Evolutionary conservation across 23 tunicate genomes (phyloP).

Genomic region (Diplosoma virens): DNA sequence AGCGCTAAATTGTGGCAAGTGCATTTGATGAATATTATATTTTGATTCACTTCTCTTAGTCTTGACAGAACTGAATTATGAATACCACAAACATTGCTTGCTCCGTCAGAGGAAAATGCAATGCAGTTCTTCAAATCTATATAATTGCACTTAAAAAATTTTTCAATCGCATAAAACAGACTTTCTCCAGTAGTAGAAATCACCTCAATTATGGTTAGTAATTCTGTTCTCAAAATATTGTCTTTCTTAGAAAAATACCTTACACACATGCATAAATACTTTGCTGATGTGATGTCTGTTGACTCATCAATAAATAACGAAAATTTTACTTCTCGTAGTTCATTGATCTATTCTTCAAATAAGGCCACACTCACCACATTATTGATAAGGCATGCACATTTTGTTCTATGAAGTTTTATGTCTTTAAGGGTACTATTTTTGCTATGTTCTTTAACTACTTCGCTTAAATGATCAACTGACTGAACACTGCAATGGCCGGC

Average conservation of each 20-base stretch:
- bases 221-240: not conserved
- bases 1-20: constrained; percentile 12
- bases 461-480: constrained; percentile 12
- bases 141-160: not conserved
- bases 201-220: not conserved
- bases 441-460: constrained; percentile 9
- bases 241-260: not conserved
- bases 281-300: constrained; percentile 5
- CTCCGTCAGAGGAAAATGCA: constrained; percentile 18
- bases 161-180: constrained; percentile 4
- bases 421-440: not conserved
- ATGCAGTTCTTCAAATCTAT: constrained; percentile 12
- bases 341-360: constrained; percentile 13
- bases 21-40: not conserved
- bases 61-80: constrained; percentile 16
- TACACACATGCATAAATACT: constrained; percentile 4
- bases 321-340: not conserved
- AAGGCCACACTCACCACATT: not conserved
- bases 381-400: not conserved
- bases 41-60: not conserved
- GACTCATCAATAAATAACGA: constrained; percentile 17
- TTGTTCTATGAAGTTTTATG: constrained; percentile 4
- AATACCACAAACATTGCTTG: constrained; percentile 7
- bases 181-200: constrained; percentile 10
- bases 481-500: constrained; percentile 15